Percentiles rank a stretch among this genome's conserved stretches.
Evolutionary conservation across 1,140 invertebrate genomes (phyloP).

Genomic region (Drosophila repletoides): DNA sequence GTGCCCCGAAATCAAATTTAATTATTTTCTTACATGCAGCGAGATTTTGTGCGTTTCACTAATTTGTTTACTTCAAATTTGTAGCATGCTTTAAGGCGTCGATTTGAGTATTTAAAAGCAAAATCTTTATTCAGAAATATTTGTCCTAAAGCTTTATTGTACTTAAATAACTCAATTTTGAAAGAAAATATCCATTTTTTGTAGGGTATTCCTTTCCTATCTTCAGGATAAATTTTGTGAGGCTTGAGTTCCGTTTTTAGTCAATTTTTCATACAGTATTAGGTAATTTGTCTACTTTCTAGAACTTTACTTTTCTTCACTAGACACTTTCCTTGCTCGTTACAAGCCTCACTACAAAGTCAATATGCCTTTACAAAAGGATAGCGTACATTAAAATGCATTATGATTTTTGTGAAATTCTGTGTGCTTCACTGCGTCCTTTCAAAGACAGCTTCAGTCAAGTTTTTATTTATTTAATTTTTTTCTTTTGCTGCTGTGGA

Average conservation of each 20-base stretch:
- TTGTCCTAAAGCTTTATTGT: too few relatives aligned
- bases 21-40: slow-evolving; percentile 75
- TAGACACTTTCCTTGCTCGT: too few relatives aligned
- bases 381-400: slow-evolving; percentile 38
- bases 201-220: too few relatives aligned
- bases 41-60: slow-evolving; percentile 47
- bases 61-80: slow-evolving; percentile 25
- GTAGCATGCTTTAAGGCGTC: slow-evolving; percentile 64
- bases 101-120: slow-evolving; percentile 2
- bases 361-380: background rate
- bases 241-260: too few relatives aligned
- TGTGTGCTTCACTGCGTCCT: slow-evolving; percentile 59
- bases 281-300: too few relatives aligned
- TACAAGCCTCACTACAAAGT: background rate
- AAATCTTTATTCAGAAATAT: background rate
- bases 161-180: too few relatives aligned
- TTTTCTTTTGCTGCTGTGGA: slow-evolving; percentile 1
- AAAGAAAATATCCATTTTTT: too few relatives aligned
- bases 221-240: too few relatives aligned
- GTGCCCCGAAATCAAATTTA: slow-evolving; percentile 61
- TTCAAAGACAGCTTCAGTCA: slow-evolving; percentile 40
- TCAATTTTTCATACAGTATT: too few relatives aligned
- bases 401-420: slow-evolving; percentile 56
- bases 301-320: too few relatives aligned
- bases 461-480: slow-evolving; percentile 1